Base-by-base conservation (phyloP, 2,888 invertebrate genomes). In the Chorisops tibialis region DNA sequence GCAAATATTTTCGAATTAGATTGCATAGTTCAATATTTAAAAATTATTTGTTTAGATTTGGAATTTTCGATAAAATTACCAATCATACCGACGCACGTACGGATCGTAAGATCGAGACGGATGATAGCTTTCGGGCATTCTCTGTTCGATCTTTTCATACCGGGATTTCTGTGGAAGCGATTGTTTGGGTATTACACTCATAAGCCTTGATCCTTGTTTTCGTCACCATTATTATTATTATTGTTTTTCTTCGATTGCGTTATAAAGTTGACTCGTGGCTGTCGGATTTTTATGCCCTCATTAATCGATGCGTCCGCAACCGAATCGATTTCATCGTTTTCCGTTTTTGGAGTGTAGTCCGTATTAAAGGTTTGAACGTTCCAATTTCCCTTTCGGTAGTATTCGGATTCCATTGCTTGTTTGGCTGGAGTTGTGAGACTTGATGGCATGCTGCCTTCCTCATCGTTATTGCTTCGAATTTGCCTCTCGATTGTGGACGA, bases 261-360 rank as follows among this genome's bases (percentile, higher is more conserved):
- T 12, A 86, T 83, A 68, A 87, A 87, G 73, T 86, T 85, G 1
- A 86, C 85, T 68, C 85, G 75, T 1, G 86, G 86, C 75, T 85
- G 85, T 68, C 85, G 76, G 3, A 83, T 80, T 69, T 81, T 82
- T 21, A 81, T 79, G 2, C 82, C 76, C 18, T 84, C 84, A 62
- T 81, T 82, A 3, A 81, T 81, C 5, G 81, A 80, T 0, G 83
- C 80, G 30, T 83, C 82, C 0, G 82, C 79, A 3, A 83, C 74
- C 12, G 79, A 78, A 45, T 79, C 77, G 11, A 43, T 30, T 5
- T 56, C 56, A 30, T 43, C 43, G 1, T 9, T 43, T 21, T 75
- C 76, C 18, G 74, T 74, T 7, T 68, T 66, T 1, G 68, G 66
- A 43, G 64, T 64, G 16, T 69, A 71, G 47, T 70, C 72, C 12